phyloP scores from a whole-genome alignment of 2,888 invertebrate genomes.

The Leptothorax acervorum region DNA sequence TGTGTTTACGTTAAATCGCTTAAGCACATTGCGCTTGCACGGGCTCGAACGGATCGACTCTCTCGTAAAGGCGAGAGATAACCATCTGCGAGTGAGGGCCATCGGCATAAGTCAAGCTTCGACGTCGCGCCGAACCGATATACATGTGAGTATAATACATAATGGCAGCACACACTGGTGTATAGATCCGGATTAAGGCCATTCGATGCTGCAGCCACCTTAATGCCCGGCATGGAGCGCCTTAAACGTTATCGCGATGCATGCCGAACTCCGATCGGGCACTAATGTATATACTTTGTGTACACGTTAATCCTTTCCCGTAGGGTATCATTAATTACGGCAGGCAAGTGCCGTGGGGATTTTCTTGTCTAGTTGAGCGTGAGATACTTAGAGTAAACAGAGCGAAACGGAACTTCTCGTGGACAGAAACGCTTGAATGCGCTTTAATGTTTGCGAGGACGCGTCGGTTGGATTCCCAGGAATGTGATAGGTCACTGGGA shows the following conservation, averaged over 20 bases:
- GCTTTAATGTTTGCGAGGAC: conserved; percentile 20
- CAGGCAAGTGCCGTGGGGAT: conserved; percentile 38
- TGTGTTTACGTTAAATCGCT: conserved; percentile 74
- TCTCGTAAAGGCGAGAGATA: conserved; percentile 67
- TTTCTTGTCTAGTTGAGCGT: conserved; percentile 27
- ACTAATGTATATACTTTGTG: conserved; percentile 51
- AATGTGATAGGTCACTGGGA: conserved; percentile 13
- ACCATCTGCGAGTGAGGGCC: conserved; percentile 61
- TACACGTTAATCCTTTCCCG: conserved; percentile 59
- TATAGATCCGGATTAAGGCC: conserved; percentile 67
- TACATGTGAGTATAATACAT: conserved; percentile 46
- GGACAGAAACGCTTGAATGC: conserved; percentile 30
- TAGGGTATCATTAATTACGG: conserved; percentile 68
- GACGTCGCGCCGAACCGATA: conserved; percentile 54
- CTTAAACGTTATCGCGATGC: conserved; percentile 57
- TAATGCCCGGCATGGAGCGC: conserved; percentile 36
- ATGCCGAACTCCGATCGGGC: conserved; percentile 38
- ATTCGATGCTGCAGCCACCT: conserved; percentile 47
- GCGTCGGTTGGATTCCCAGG: background rate
- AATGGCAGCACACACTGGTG: conserved; percentile 28
- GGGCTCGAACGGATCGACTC: conserved; percentile 57
- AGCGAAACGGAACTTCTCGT: conserved; percentile 33
- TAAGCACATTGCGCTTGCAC: conserved; percentile 58
- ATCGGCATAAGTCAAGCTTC: conserved; percentile 69
- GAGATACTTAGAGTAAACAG: conserved; percentile 34